phyloP scores from a whole-genome alignment of 2,113 vertebrate genomes.

The Gadus macrocephalus region DNA sequence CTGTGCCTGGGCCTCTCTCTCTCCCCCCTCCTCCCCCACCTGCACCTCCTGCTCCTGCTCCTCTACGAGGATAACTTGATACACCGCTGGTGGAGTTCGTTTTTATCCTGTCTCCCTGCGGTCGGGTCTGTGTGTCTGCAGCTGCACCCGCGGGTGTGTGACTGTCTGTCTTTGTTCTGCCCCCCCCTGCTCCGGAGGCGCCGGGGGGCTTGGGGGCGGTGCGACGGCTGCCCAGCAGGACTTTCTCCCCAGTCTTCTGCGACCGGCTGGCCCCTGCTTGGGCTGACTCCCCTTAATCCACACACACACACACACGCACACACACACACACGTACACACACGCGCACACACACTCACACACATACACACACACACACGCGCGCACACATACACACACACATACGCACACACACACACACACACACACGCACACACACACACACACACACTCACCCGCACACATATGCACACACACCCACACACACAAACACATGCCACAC shows the following conservation, averaged over 20 bases:
- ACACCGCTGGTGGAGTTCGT: conserved; percentile 29
- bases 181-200: conserved; percentile 23
- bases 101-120: neutral
- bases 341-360: no score
- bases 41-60: conserved; percentile 17
- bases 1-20: conserved; percentile 18
- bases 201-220: conserved; percentile 49
- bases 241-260: conserved; percentile 85
- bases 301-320: no score
- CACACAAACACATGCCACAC: no score
- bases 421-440: no score
- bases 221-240: conserved; percentile 71
- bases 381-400: no score
- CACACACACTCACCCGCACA: neutral
- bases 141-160: conserved; percentile 35
- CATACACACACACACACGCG: no score
- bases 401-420: no score
- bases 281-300: conserved; percentile 79
- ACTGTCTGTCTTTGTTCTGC: conserved; percentile 74
- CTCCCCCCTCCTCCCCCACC: conserved; percentile 2
- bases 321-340: no score
- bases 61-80: conserved; percentile 36
- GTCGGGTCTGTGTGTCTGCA: conserved; percentile 34
- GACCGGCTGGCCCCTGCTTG: conserved; percentile 72
- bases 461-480: no score